Evolutionary conservation across 2,113 vertebrate species (phyloP).

Genomic region (Cottus gobio): DNA sequence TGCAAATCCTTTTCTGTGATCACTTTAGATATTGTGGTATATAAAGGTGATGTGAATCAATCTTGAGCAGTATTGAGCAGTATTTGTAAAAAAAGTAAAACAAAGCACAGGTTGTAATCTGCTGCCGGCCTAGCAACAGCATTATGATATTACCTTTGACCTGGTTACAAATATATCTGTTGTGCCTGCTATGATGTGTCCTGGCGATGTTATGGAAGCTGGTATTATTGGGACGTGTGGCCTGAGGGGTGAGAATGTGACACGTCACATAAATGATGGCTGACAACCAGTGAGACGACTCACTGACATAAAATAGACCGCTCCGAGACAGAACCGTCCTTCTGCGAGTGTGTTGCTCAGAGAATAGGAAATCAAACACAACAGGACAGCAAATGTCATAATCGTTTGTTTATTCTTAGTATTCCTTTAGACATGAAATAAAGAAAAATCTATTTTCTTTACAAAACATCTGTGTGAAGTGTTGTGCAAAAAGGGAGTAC

Average conservation of each 20-base stretch:
- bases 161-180: conserved; percentile 71
- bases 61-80: not conserved
- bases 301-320: conserved; percentile 32
- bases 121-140: conserved; percentile 6
- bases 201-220: conserved; percentile 50
- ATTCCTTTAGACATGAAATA: conserved; percentile 79
- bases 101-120: conserved; percentile 1
- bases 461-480: conserved; percentile 79
- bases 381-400: conserved; percentile 41
- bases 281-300: conserved; percentile 53
- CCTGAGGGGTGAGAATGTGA: conserved; percentile 31
- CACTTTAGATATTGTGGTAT: not conserved
- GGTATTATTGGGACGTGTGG: not conserved
- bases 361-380: conserved; percentile 17
- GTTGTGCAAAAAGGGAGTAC: conserved; percentile 77
- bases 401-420: conserved; percentile 80
- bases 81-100: not conserved
- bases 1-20: not conserved
- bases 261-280: conserved; percentile 35
- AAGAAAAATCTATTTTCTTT: conserved; percentile 68
- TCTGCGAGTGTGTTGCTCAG: not conserved
- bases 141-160: conserved; percentile 58
- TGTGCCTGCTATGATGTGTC: conserved; percentile 31
- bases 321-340: conserved; percentile 18
- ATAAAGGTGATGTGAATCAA: not conserved